phyloP scores from a whole-genome alignment of 1,140 invertebrate species.

The Zaprionus ornatus region DNA sequence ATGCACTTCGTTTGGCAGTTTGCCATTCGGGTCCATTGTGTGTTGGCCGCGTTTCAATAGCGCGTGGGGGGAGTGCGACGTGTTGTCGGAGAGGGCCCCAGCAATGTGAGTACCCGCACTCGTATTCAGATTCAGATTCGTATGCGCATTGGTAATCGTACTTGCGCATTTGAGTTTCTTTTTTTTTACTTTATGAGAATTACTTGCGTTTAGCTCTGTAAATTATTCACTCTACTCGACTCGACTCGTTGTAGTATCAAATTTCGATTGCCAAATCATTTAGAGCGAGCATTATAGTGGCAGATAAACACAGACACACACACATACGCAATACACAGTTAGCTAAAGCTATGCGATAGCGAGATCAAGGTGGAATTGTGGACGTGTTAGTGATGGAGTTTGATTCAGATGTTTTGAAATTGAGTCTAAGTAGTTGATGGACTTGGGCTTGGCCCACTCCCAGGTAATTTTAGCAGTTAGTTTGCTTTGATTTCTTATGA shows the following conservation, averaged over 20 bases:
- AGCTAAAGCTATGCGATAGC: background rate
- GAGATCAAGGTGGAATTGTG: constrained; percentile 62
- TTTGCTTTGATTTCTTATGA: constrained; percentile 2
- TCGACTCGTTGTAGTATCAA: constrained; percentile 32
- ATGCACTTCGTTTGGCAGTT: constrained; percentile 8
- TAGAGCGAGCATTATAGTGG: constrained; percentile 60
- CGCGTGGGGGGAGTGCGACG: background rate
- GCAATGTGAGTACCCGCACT: constrained; percentile 25
- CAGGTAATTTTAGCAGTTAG: background rate
- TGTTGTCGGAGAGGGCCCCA: background rate
- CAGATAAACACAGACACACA: constrained; percentile 28
- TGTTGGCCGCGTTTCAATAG: background rate
- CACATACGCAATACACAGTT: background rate
- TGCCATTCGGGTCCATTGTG: constrained; percentile 39
- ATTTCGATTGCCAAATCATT: constrained; percentile 68
- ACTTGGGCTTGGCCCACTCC: constrained; percentile 41
- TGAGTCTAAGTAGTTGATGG: constrained; percentile 33
- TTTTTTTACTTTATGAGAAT: constrained; percentile 37
- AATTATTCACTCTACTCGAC: constrained; percentile 48
- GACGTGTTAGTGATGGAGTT: constrained; percentile 14
- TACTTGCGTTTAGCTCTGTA: constrained; percentile 50
- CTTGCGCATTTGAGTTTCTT: constrained; percentile 31
- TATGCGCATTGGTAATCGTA: constrained; percentile 13
- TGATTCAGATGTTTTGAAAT: constrained; percentile 43
- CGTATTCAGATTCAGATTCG: constrained; percentile 1